Conservation (phyloP, 2,888 invertebrate species). For the Polyommatus iphigenia region DNA sequence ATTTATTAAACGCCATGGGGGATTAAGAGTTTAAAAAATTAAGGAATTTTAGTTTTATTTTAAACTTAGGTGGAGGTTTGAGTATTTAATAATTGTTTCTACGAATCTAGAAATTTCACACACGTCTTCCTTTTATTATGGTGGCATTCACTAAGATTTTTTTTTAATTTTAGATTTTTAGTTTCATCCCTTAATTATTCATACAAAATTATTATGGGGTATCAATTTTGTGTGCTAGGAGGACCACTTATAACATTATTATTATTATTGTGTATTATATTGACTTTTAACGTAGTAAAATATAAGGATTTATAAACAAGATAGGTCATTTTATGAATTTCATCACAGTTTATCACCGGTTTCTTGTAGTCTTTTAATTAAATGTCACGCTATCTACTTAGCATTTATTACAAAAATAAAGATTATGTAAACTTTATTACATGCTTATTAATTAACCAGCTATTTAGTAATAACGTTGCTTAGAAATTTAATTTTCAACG, state of each 20-base stretch:
- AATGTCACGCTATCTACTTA: slow-evolving; percentile 1
- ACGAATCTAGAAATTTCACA: too few species aligned
- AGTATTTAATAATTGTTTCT: too few species aligned
- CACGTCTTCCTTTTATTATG: too few species aligned
- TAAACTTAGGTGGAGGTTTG: too few species aligned
- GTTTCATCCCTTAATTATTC: too few species aligned
- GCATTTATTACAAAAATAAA: slow-evolving; percentile 25
- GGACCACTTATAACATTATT: too few species aligned
- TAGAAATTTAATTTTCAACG: slow-evolving; percentile 5
- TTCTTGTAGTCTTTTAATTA: slow-evolving; percentile 13
- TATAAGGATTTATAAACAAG: neutral
- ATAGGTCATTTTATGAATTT: slow-evolving; percentile 5
- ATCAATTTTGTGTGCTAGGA: too few species aligned
- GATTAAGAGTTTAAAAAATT: neutral
- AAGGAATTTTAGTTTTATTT: too few species aligned
- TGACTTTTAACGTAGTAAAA: neutral
- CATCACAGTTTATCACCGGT: slow-evolving; percentile 13
- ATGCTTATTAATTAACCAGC: slow-evolving; percentile 7
- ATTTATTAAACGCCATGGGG: neutral
- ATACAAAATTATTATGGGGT: too few species aligned
- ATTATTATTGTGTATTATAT: neutral
- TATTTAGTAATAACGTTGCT: neutral
- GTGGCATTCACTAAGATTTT: too few species aligned
- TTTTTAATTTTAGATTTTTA: too few species aligned
- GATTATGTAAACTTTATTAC: slow-evolving; percentile 24